Base-by-base conservation (phyloP, 1,140 invertebrate species). In the Drosophila chauvacae region DNA sequence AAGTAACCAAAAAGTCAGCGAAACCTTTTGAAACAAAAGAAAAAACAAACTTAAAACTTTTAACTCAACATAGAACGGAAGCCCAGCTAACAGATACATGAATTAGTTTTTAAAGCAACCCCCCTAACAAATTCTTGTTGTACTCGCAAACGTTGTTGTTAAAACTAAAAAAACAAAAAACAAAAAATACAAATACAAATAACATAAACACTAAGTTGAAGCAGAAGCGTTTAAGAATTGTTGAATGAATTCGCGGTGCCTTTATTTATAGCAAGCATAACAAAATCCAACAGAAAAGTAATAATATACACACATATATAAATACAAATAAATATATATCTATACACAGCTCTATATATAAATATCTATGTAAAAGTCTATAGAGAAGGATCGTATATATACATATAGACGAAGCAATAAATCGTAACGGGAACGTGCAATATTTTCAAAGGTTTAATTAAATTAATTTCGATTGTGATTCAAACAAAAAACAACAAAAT, bases 221-320 rank as follows among this genome's bases (percentile, higher is more conserved):
- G 53, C 28, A 80, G 65, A 73, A 78, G 39, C 69, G 58, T 53
- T 53, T 58, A 80, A 23, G 79, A 81, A 81, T 85, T 84, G 81
- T 88, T 82, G 72, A 90, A 91, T 86, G 79, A 91, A 91, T 84
- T 90, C 85, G 90, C 85, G 90, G 90, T 91, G 90, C 90, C 90
- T 91, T 91, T 91, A 90, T 82, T 88, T 91, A 82, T 88, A 91
- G 84, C 88, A 77, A 91, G 80, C 66, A 91, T 88, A 91, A 79
- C 66, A 71, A 82, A 58, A 63, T 60, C 62, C 59, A 79, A 53
- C 63, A 79, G 63, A 51, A 71, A 60, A 77, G 41, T 64, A 88
- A 80, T 81, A 72, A 79, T 72, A 81, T 53, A 60, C 61, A 37
- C 20, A 39, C 51, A 55, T 23, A 76, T 55, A 74, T 30, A 47